Evolutionary conservation across 2,113 vertebrate genomes (phyloP).

Genomic region (Thinocorus orbignyianus): DNA sequence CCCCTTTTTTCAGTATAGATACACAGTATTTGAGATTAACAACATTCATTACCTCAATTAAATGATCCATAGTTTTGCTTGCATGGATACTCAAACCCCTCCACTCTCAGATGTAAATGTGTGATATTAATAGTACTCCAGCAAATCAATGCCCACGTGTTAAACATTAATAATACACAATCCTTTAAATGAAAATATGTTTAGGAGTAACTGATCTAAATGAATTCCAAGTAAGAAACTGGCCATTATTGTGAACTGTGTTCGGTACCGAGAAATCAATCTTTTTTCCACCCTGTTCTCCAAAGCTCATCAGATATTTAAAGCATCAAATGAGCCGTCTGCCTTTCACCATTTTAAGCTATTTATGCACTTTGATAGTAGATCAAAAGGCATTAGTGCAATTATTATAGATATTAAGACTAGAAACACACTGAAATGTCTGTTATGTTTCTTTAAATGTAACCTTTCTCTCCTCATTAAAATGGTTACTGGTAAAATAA

Average conservation of each 20-base stretch:
- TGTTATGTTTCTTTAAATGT: conserved; percentile 44
- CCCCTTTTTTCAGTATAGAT: not conserved
- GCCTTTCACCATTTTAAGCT: conserved; percentile 38
- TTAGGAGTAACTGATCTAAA: conserved; percentile 43
- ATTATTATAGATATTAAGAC: conserved; percentile 54
- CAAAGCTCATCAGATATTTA: conserved; percentile 41
- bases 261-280: conserved; percentile 30
- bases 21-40: not conserved
- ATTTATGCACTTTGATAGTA: conserved; percentile 42
- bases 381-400: conserved; percentile 34
- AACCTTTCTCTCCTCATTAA: conserved; percentile 46
- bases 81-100: not conserved
- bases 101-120: not conserved
- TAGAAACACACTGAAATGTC: not conserved
- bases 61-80: not conserved
- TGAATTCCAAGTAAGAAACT: conserved; percentile 28
- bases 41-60: not conserved
- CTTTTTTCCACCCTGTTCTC: conserved; percentile 19
- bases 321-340: conserved; percentile 36
- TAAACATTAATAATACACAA: conserved; percentile 12
- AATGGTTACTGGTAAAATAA: conserved; percentile 24
- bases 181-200: conserved; percentile 36
- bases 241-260: not conserved
- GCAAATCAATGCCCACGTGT: not conserved
- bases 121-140: not conserved